Base-by-base conservation (phyloP, 2,797 vertebrate species). In the Anableps anableps region DNA sequence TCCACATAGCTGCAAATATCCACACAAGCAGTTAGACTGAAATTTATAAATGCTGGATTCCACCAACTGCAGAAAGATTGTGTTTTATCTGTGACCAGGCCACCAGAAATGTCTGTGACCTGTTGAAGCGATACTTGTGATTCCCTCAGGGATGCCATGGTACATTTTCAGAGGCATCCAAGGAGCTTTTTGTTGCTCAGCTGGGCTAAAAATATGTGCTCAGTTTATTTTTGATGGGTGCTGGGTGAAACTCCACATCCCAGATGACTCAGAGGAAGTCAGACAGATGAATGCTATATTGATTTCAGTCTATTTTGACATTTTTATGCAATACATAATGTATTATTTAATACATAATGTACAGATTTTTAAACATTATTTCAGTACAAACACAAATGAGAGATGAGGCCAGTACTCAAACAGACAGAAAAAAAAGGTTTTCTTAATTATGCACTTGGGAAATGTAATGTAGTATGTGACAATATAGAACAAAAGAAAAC, bases 101-200 rank as follows among this genome's bases (percentile, higher is more conserved):
- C 66, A 70, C 66, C 47, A 73, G 29, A 50, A 73, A 48, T 73
- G 31, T 47, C 43, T 73, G 72, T 51, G 72, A 50, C 47, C 45
- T 50, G 36, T 73, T 23, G n/a, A 50, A 34, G 45, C n/a, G 23
- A 6, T 7, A 16, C 29, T 31, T 73, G 72, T 34, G 45, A 50
- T 21, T 50, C 47, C 29, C 29, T 50, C n/a, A 36, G 47, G 48
- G 23, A 51, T 51, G 47, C 72, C 31, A 4, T 73, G 66, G 23
- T 70, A 16, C 66, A 70, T 70, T 70, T 73, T 73, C 17, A 50
- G 29, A 73, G 48, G 45, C 19, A 51, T 73, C 47, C 72, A 48
- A 73, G 72, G 34, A 73, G 31, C 31, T 34, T 36, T 34, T 73
- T 73, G 29, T 17, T 34, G 29, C 19, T 73, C 29, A 73, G 19